Conservation (phyloP, 2,113 vertebrate species). For the Poecile atricapillus region DNA sequence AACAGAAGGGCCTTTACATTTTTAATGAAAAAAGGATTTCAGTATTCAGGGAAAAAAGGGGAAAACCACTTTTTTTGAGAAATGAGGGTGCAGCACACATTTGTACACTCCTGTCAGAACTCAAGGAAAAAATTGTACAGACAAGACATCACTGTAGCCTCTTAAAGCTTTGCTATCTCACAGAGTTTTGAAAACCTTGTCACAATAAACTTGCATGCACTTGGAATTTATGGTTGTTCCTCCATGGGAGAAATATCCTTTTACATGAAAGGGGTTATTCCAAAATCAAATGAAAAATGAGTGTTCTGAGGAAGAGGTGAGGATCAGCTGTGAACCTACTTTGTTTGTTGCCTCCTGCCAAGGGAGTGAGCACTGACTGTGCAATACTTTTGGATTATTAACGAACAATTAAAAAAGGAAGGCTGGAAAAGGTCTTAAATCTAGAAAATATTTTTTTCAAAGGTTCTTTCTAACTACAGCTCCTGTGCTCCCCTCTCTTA, state of each 20-base stretch:
- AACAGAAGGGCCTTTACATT: background rate
- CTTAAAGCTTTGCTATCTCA: conserved; percentile 3
- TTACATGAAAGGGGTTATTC: background rate
- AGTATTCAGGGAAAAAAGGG: background rate
- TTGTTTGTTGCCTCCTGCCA: background rate
- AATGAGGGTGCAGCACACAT: background rate
- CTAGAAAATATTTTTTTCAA: background rate
- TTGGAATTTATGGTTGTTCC: background rate
- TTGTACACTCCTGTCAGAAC: background rate
- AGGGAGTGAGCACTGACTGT: background rate
- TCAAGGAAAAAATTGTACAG: background rate
- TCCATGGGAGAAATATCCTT: background rate
- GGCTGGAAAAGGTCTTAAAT: background rate
- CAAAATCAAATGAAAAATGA: background rate
- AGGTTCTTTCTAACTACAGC: background rate
- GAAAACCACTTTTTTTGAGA: background rate
- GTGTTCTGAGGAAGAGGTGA: background rate
- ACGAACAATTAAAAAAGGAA: background rate
- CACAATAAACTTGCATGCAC: background rate
- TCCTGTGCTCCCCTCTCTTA: background rate
- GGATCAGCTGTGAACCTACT: background rate
- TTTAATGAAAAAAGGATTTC: conserved; percentile 31
- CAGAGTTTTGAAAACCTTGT: background rate
- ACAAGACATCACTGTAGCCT: background rate
- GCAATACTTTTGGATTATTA: background rate